Base-by-base conservation (phyloP, 1,140 invertebrate species). In the Drosophila santomea region DNA sequence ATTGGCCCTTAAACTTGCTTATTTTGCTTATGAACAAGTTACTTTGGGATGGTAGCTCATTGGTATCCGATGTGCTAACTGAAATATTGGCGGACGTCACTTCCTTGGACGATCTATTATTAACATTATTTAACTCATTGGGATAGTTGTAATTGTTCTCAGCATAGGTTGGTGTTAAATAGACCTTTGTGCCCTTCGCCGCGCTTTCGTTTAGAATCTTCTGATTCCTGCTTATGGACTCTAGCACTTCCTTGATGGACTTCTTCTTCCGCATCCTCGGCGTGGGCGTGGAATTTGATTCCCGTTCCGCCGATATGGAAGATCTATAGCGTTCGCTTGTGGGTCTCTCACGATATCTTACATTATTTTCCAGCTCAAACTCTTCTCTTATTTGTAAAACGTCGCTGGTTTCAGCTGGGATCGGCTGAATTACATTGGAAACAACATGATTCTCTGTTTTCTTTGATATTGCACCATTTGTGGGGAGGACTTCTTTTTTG, bases 231-330 rank as follows among this genome's bases (percentile, higher is more conserved):
- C 91, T 92, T 12, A 92, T 92, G 10, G 92, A 92, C 51, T 92
- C 92, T 45, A 92, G 92, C 28, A 92, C 91, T 43, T 92, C 91
- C 35, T 91, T 91, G 1, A 92, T 90, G 0, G 92, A 92, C 67
- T 84, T 90, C 12, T 58, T 63, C 57, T 91, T 86, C 2, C 43
- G 38, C 48, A 67, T 39, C 10, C 50, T 54, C 11, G 45, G 48
- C 3, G 38, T 62, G 10, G 57, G 43, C 15, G 59, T 55, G 7
- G 50, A 38, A 44, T 64, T 64, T 2, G 23, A 54, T 17, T 74
- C 58, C 23, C 36, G 12, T 10, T 50, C 68, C 10, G 17, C 25
- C 14, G 54, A 47, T n/a, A 23, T 3, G 17, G 72, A 14, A 14
- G 38, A 41, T 20, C 50, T 55, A 14, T n/a, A 25, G 15, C 23